Evolutionary conservation across 23 tunicate genomes (phyloP), one percentile per base, ranked within the genome.

Genomic region (Halocynthia aurantium): DNA sequence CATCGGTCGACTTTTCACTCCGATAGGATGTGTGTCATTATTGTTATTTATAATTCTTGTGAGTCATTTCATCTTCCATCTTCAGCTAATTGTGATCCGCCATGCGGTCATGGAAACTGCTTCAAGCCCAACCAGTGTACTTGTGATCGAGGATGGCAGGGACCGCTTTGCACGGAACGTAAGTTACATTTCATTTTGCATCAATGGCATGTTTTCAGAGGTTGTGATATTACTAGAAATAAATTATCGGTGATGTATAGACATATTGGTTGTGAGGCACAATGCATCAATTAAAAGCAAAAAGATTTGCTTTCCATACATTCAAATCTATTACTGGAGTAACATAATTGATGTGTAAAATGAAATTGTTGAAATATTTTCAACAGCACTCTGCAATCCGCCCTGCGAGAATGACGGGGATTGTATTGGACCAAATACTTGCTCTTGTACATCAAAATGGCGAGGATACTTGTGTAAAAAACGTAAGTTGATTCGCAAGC

Each of bases 21-120:
- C 17, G n/a, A 15, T 15, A 18, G 17, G 17, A 15, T 60, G 64
- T 18, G 64, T 60, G 64, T 1, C n/a, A 15, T 58, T 13, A 58
- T 17, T 58, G 15, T 58, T 58, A 58, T 15, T 15, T 58, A 5
- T 15, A 2, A 67, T 19, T 15, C 2, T 9, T 0, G 22, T 8
- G 22, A 8, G 52, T 73, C 17, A 8, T 51, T 58, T 1, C 44
- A 31, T 0, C 44, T 31, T 31, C 44, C 44, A 31, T 31, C 44
- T 31, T 10, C 65, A 84, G 88, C 88, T 0, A 11, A 77, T 51
- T 84, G 88, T 50, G 77, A 77, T 44, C 82, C 88, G 9, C 82
- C 88, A 5, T 84, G 88, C 55, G 71, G 13, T 6, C 69, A 84
- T 70, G 88, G 88, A 13, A 69, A 50, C 64, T 84, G 88, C 60